These are phyloP conservation scores for Glaucomys volans DNA, from an alignment of 2,113 vertebrate genomes.

Conservation along the genomic window DNA sequence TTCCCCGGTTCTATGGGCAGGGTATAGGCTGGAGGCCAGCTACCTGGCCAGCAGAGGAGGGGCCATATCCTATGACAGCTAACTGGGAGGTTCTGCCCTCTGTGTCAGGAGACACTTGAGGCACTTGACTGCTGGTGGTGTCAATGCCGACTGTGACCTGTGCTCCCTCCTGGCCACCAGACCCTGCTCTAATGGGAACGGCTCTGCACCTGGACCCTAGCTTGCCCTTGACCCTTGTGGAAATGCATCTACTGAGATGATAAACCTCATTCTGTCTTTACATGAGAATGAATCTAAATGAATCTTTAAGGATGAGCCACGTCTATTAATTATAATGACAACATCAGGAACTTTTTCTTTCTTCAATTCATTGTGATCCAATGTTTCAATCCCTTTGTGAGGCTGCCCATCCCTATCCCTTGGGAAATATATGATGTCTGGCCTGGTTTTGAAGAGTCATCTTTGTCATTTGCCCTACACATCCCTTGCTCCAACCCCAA, in stretches of 20 bases:
- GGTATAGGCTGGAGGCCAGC: background rate
- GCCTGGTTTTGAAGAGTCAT: background rate
- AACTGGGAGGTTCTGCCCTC: background rate
- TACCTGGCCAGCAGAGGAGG: background rate
- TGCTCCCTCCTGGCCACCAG: background rate
- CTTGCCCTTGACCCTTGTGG: background rate
- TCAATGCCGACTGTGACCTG: background rate
- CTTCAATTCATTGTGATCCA: background rate
- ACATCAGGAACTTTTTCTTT: background rate
- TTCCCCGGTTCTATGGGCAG: background rate
- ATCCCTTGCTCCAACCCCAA: background rate
- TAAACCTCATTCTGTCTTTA: constrained; percentile 2
- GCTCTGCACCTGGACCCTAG: background rate
- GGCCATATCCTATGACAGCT: background rate
- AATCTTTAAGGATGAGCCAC: background rate
- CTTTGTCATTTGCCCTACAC: background rate
- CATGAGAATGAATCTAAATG: constrained; percentile 16
- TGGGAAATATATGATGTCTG: background rate
- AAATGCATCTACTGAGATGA: background rate
- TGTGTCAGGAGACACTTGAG: background rate
- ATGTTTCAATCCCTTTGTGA: background rate
- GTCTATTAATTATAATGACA: background rate
- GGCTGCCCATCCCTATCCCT: background rate
- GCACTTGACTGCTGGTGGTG: background rate
- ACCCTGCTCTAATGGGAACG: background rate